Conservation (phyloP, 2,888 invertebrate genomes). For the Caenorhabditis zanzibari region DNA sequence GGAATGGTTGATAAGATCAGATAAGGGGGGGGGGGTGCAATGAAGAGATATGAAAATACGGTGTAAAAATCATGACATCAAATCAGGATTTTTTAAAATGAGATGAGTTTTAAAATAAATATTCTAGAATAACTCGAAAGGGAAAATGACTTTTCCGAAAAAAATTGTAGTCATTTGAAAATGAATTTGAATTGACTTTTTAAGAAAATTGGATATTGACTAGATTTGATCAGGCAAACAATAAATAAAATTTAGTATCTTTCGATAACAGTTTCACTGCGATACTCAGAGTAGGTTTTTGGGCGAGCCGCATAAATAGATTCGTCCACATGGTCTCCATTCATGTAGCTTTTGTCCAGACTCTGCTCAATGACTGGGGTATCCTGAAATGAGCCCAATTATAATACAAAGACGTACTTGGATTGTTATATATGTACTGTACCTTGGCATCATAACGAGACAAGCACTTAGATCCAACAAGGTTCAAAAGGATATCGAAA, state of each 20-base stretch:
- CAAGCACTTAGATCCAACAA: constrained; percentile 44
- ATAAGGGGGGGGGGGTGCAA: constrained; percentile 24
- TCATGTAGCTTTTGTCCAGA: constrained; percentile 58
- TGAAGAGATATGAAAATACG: constrained; percentile 11
- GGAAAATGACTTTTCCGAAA: constrained; percentile 58
- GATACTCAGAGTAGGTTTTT: constrained; percentile 60
- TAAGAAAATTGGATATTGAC: constrained; percentile 15
- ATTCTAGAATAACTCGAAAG: constrained; percentile 21
- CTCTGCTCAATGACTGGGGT: constrained; percentile 41
- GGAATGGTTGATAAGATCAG: constrained; percentile 58
- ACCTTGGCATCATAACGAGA: constrained; percentile 28
- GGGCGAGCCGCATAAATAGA: constrained; percentile 62
- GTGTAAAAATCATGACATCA: constrained; percentile 46
- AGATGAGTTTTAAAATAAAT: background rate
- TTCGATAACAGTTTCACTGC: constrained; percentile 65
- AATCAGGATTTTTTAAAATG: constrained; percentile 51
- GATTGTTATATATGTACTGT: too few relatives aligned
- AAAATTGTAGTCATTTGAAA: constrained; percentile 40
- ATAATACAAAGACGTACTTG: too few relatives aligned
- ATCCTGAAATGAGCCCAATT: too few relatives aligned
- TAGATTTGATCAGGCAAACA: constrained; percentile 5
- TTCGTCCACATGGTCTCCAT: constrained; percentile 56
- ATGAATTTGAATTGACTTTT: constrained; percentile 24
- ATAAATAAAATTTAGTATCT: constrained; percentile 51
- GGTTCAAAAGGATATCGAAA: constrained; percentile 59